These are phyloP conservation scores for Poecilia gillii DNA, from an alignment of 2,797 vertebrate genomes.

Conservation along the genomic window DNA sequence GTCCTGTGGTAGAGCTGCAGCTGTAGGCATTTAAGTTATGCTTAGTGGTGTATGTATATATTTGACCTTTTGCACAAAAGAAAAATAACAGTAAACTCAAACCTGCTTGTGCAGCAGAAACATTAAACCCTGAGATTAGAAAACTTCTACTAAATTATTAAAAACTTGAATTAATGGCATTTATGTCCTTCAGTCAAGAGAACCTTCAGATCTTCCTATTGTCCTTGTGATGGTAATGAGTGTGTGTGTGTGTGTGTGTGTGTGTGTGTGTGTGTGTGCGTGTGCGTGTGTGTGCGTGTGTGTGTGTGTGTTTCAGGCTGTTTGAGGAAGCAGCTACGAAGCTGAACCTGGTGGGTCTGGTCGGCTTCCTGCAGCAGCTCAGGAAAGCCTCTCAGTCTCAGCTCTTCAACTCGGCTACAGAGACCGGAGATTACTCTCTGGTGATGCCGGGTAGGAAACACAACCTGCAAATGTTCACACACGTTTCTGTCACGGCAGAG, in stretches of 20 bases:
- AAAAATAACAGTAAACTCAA: background rate
- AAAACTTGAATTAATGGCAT: background rate
- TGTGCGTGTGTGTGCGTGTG: constrained; percentile 7
- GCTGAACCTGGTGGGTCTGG: constrained; percentile 89
- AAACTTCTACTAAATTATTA: background rate
- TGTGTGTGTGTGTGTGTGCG: constrained; percentile 23
- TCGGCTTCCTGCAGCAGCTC: constrained; percentile 93
- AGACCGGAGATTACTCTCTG: constrained; percentile 92
- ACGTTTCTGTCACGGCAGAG: background rate
- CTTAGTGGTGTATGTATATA: background rate
- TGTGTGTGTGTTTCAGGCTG: constrained; percentile 78
- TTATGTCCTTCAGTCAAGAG: background rate
- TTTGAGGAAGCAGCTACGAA: constrained; percentile 94
- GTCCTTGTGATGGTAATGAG: background rate
- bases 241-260: background rate
- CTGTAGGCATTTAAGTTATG: no score
- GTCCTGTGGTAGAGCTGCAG: no score
- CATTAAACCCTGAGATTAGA: background rate
- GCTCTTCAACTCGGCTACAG: constrained; percentile 92
- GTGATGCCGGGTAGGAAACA: constrained; percentile 90
- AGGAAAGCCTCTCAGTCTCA: constrained; percentile 94
- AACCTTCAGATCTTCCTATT: background rate
- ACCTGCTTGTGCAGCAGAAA: background rate
- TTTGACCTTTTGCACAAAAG: background rate
- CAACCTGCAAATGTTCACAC: constrained; percentile 7